A percentile compares a stretch with the other conserved stretches of the same genome.
Conservation (phyloP, 2,113 vertebrate genomes). For the Coptodon bakossiorum region DNA sequence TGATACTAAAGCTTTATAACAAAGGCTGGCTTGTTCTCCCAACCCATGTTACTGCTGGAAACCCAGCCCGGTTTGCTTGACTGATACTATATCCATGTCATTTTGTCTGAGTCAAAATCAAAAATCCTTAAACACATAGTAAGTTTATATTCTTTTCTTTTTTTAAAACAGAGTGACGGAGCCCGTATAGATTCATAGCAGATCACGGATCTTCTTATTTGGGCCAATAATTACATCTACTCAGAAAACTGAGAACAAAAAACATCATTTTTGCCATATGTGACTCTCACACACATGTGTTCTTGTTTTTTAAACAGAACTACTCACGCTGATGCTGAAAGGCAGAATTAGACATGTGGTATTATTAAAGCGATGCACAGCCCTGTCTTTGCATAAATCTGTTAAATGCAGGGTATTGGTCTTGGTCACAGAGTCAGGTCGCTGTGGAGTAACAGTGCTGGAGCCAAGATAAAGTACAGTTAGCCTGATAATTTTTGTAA, state of each 20-base stretch:
- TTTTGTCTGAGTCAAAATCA: conserved; percentile 34
- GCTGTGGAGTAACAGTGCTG: not conserved
- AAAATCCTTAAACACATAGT: not conserved
- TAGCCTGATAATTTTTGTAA: not conserved
- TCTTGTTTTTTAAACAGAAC: not conserved
- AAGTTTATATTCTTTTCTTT: not conserved
- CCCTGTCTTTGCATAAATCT: not conserved
- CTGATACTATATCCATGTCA: conserved; percentile 53
- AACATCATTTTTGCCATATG: not conserved
- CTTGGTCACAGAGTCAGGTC: not conserved
- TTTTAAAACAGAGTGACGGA: not conserved
- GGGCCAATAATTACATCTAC: not conserved
- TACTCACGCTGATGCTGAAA: not conserved
- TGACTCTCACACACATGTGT: not conserved
- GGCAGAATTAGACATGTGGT: not conserved
- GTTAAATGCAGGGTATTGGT: not conserved
- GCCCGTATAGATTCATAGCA: not conserved
- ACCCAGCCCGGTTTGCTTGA: conserved; percentile 50
- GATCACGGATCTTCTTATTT: not conserved
- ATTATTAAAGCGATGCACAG: not conserved
- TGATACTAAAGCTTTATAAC: conserved; percentile 68
- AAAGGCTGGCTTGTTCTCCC: conserved; percentile 70
- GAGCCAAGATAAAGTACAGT: conserved; percentile 4
- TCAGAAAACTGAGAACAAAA: not conserved
- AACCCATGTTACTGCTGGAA: conserved; percentile 54